A percentile compares a stretch with the other conserved stretches of the same genome.
Evolutionary conservation across 2,113 vertebrate genomes (phyloP).

Genomic region (Salvelinus namaycush): DNA sequence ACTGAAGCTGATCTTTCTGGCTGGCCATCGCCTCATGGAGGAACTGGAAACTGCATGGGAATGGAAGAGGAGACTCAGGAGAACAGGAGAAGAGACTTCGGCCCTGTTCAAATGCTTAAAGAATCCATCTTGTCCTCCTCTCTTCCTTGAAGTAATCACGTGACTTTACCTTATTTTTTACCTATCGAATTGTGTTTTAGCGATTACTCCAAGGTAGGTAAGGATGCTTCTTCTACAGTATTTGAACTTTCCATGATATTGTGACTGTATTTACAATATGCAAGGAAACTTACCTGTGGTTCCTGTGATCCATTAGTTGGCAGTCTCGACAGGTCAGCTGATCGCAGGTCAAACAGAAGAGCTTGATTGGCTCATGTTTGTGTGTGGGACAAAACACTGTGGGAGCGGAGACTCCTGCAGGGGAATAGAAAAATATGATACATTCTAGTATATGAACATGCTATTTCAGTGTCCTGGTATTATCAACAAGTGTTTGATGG

Average conservation of each 20-base stretch:
- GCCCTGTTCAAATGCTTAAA: no score
- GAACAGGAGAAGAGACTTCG: no score
- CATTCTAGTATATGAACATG: not conserved
- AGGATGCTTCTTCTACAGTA: no score
- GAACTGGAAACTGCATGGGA: slow-evolving; percentile 39
- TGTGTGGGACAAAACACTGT: slow-evolving; percentile 72
- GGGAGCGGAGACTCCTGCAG: slow-evolving; percentile 38
- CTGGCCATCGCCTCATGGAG: slow-evolving; percentile 40
- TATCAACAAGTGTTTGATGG: no score
- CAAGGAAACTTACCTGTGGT: slow-evolving; percentile 70
- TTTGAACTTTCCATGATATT: no score
- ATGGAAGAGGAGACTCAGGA: not conserved
- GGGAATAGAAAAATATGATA: not conserved
- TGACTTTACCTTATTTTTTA: no score
- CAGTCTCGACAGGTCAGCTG: slow-evolving; percentile 84
- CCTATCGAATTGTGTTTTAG: no score
- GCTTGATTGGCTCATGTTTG: slow-evolving; percentile 75
- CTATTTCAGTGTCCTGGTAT: no score
- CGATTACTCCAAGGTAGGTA: no score
- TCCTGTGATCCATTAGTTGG: slow-evolving; percentile 80
- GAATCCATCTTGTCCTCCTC: no score
- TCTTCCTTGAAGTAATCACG: no score
- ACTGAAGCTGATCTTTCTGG: slow-evolving; percentile 40
- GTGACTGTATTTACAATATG: no score
- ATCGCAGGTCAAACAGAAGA: slow-evolving; percentile 82